Evolutionary conservation across 2,888 invertebrate species (phyloP).

Genomic region (Myathropa florea): DNA sequence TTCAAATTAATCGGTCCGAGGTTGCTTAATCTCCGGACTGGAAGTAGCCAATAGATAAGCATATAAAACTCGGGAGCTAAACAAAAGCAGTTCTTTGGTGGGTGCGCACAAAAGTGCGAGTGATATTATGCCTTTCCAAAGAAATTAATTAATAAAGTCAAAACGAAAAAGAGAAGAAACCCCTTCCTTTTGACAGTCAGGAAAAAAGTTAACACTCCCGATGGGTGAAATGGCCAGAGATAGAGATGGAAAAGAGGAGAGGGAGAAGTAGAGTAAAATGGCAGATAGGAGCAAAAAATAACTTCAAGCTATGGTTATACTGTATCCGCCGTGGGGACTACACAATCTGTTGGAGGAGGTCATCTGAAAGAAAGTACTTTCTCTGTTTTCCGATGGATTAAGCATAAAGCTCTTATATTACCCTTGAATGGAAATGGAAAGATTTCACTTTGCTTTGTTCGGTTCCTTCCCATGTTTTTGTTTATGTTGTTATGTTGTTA

Average conservation of each 20-base stretch:
- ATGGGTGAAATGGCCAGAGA: no score
- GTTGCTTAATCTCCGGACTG: slow-evolving; percentile 32
- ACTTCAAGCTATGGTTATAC: slow-evolving; percentile 21
- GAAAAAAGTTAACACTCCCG: background rate
- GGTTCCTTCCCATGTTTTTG: slow-evolving; percentile 43
- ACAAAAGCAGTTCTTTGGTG: slow-evolving; percentile 5
- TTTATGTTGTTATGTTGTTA: slow-evolving; percentile 29
- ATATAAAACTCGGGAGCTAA: slow-evolving; percentile 1
- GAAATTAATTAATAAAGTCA: slow-evolving; percentile 65
- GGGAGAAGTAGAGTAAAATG: slow-evolving; percentile 13
- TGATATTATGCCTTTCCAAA: slow-evolving; percentile 50
- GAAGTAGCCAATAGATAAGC: slow-evolving; percentile 11
- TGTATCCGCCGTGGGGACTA: slow-evolving; percentile 33
- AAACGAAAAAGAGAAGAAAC: slow-evolving; percentile 4
- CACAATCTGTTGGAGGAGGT: slow-evolving; percentile 67
- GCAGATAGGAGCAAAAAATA: slow-evolving; percentile 30
- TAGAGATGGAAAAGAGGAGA: slow-evolving; percentile 1
- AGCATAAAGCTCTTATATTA: slow-evolving; percentile 69
- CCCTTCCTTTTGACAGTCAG: background rate
- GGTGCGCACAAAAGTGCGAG: slow-evolving; percentile 30
- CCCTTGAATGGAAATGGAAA: slow-evolving; percentile 68
- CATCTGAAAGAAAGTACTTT: slow-evolving; percentile 70
- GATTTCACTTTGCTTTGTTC: slow-evolving; percentile 65
- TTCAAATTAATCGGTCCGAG: slow-evolving; percentile 60
- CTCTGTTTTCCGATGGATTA: slow-evolving; percentile 70